A percentile compares a stretch with the other conserved stretches of the same genome.
Conservation (phyloP, 2,888 invertebrate genomes). For the Athripsodes cinereus region DNA sequence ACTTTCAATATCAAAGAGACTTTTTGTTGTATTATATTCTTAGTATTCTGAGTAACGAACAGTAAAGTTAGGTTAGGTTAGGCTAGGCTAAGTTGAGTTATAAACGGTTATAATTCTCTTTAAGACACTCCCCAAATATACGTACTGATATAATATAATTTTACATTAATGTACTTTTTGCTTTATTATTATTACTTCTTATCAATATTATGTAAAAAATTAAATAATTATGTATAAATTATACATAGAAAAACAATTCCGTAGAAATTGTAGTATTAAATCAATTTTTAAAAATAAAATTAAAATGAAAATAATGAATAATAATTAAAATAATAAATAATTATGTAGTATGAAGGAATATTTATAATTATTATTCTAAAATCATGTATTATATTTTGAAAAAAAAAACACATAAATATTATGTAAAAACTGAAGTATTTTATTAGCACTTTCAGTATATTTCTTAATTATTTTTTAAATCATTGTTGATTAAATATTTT, state of each 20-base stretch:
- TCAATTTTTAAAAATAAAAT: too few relatives aligned
- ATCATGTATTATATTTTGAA: too few relatives aligned
- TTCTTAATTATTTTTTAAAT: not conserved
- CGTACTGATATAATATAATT: constrained; percentile 28
- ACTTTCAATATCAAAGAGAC: constrained; percentile 24
- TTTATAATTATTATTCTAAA: not conserved
- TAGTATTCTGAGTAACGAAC: constrained; percentile 8
- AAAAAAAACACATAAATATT: too few relatives aligned
- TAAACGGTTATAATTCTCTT: not conserved
- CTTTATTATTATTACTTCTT: constrained; percentile 23
- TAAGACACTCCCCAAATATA: constrained; percentile 25
- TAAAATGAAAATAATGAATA: too few relatives aligned
- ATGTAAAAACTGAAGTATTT: too few relatives aligned
- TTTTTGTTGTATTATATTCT: constrained; percentile 21
- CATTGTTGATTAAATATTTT: not conserved
- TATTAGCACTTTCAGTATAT: not conserved
- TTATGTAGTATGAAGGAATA: too few relatives aligned
- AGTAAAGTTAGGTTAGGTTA: constrained; percentile 8
- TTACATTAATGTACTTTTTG: constrained; percentile 17
- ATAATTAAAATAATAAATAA: too few relatives aligned
- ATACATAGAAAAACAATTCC: constrained; percentile 20
- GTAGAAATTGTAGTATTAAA: constrained; percentile 20
- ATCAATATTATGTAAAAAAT: not conserved
- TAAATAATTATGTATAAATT: constrained; percentile 21
- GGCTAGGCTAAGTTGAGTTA: not conserved